phyloP scores from a whole-genome alignment of 1,140 invertebrate genomes.

The Hycleus phaleratus region DNA sequence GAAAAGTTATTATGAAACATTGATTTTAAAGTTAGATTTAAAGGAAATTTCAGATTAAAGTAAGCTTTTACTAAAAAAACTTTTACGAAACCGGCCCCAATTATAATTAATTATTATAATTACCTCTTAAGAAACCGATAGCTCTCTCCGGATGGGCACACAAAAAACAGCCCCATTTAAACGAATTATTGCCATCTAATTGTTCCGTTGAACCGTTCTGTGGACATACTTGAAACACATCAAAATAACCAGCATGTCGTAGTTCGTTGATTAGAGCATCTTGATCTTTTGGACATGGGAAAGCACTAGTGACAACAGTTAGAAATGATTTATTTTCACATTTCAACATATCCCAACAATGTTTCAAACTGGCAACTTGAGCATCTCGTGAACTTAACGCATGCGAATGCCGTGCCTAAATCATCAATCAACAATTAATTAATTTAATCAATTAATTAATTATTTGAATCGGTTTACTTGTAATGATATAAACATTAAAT shows the following conservation, averaged over 20 bases:
- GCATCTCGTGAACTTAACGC: constrained; percentile 78
- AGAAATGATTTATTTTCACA: constrained; percentile 84
- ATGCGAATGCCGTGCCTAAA: constrained; percentile 62
- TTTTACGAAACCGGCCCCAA: not conserved
- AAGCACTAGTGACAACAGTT: constrained; percentile 84
- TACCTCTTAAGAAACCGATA: constrained; percentile 64
- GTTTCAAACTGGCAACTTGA: constrained; percentile 74
- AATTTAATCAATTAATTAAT: not conserved
- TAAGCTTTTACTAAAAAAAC: not conserved
- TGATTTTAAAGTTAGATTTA: too few species aligned
- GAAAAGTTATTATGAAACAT: too few species aligned
- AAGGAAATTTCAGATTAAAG: too few species aligned
- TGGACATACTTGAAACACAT: constrained; percentile 75
- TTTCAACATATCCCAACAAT: constrained; percentile 89
- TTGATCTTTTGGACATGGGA: constrained; percentile 84
- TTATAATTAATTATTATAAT: not conserved
- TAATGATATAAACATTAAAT: constrained; percentile 89
- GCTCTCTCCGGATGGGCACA: constrained; percentile 88
- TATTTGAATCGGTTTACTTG: constrained; percentile 43
- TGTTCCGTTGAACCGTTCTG: constrained; percentile 39
- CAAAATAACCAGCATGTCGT: constrained; percentile 79
- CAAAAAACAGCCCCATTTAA: constrained; percentile 78
- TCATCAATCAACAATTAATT: constrained; percentile 1
- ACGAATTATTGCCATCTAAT: constrained; percentile 33
- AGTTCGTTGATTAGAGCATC: constrained; percentile 78